Evolutionary conservation across 2,888 invertebrate genomes (phyloP), one percentile per base, ranked within the genome.

Genomic region (Tolmerus cingulatus): DNA sequence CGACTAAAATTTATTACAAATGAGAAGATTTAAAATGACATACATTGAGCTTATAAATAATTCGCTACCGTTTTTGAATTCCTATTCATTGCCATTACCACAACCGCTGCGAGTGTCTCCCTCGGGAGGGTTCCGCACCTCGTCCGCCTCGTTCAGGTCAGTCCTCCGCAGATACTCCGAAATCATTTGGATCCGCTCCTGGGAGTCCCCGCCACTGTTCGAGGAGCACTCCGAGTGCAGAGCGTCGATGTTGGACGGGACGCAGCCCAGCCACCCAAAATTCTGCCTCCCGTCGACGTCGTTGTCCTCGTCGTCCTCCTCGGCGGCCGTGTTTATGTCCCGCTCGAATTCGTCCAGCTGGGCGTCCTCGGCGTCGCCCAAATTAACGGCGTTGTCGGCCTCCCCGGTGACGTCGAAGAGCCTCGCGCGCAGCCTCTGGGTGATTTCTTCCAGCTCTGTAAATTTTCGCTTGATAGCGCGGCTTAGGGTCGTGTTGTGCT

Each of bases 361-460:
- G 8, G 89, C 90, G 74, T 90, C 89, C n/a, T 86, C 86, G 30
- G 14, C 78, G 5, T 66, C 55, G 34, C 76, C 76, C 8, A 76
- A 46, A 30, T 51, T 40, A 0, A 5, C 19, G 76, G 93, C 93
- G 19, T 93, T 93, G n/a, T 93, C 93, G 5, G 93, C 92, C 16
- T 93, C 93, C 23, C 93, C 93, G 0, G 95, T 95, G 0, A 95
- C 94, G 89, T 94, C 94, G 34, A 93, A 93, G 51, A 95, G 91
- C 19, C 95, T 93, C 7, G 93, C 93, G 87, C 94, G 93, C 87
- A 95, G 91, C 87, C 95, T 93, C 90, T 94, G 93, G 1, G 95
- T 95, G 78, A 95, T 95, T 91, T 94, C 94, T 89, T 95, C 95
- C 46, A 95, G 90, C 91, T 95, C 95, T 0, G 93, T 93, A 88